phyloP scores from a whole-genome alignment of 2,797 vertebrate species.

The Etheostoma nigrum region DNA sequence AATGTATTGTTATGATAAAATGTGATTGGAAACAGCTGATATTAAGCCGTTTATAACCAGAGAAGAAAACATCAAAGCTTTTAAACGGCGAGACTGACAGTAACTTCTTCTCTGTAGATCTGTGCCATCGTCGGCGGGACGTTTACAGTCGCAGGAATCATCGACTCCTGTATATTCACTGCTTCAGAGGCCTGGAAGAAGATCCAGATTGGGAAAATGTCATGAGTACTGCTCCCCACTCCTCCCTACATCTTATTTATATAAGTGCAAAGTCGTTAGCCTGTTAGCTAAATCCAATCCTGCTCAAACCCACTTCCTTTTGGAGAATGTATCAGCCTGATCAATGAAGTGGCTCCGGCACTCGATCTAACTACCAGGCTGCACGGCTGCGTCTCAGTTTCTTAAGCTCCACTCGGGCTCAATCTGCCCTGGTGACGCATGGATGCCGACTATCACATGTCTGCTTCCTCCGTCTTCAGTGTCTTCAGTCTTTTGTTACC shows the following conservation, averaged over 20 bases:
- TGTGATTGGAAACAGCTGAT: conserved; percentile 32
- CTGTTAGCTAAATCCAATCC: conserved; percentile 71
- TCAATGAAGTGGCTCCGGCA: conserved; percentile 49
- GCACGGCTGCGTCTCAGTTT: conserved; percentile 53
- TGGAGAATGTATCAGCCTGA: conserved; percentile 42
- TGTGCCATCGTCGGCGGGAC: conserved; percentile 98
- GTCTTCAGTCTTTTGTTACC: conserved; percentile 61
- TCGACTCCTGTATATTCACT: conserved; percentile 99
- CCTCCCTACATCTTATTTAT: conserved; percentile 67
- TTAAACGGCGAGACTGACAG: background rate
- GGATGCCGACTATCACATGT: conserved; percentile 57
- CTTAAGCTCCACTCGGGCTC: conserved; percentile 55
- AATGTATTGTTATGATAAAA: conserved; percentile 25
- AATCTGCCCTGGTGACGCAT: conserved; percentile 45
- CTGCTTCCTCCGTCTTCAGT: conserved; percentile 51
- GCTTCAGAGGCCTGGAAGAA: conserved; percentile 99
- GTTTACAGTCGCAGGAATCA: conserved; percentile 98
- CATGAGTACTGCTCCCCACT: conserved; percentile 73
- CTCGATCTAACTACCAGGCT: conserved; percentile 71
- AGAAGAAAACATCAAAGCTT: background rate
- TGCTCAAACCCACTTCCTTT: conserved; percentile 41
- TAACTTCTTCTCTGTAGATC: conserved; percentile 83
- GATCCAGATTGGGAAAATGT: conserved; percentile 98
- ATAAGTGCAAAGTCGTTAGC: conserved; percentile 63
- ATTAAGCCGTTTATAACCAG: background rate